phyloP scores from a whole-genome alignment of 1,140 invertebrate species.

The Drosophila bifasciata region DNA sequence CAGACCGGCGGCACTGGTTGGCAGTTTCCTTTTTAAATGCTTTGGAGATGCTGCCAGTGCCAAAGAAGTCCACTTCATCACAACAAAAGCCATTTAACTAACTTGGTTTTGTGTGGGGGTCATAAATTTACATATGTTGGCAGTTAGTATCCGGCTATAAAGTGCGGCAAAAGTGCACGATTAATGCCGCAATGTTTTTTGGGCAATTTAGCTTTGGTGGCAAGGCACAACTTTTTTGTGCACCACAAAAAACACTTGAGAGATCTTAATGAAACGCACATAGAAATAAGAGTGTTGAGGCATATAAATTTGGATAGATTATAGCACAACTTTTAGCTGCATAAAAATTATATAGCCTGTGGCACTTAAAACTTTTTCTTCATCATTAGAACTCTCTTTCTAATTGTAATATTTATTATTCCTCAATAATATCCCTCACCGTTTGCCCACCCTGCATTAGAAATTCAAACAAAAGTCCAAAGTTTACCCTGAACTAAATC shows the following conservation, averaged over 20 bases:
- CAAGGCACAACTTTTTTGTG: not conserved
- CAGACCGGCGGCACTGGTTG: too few relatives aligned
- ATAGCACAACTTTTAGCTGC: too few relatives aligned
- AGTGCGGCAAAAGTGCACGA: not conserved
- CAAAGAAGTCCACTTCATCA: constrained; percentile 5
- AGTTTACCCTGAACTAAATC: constrained; percentile 1
- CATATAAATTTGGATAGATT: not conserved
- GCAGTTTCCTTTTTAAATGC: constrained; percentile 8
- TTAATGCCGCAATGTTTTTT: constrained; percentile 26
- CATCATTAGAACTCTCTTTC: not conserved
- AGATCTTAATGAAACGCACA: too few relatives aligned
- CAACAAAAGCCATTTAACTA: constrained; percentile 23
- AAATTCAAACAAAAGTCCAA: constrained; percentile 13
- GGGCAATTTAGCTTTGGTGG: constrained; percentile 17
- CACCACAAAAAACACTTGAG: not conserved
- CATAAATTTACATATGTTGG: constrained; percentile 42
- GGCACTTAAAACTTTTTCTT: not conserved
- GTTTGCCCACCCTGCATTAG: not conserved
- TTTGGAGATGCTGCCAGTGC: constrained; percentile 14
- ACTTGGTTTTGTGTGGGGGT: constrained; percentile 8
- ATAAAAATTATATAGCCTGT: too few relatives aligned
- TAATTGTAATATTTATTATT: not conserved
- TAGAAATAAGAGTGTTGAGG: too few relatives aligned
- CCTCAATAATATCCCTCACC: not conserved
- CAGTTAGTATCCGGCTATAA: constrained; percentile 9